Base-by-base conservation (phyloP, 1,140 invertebrate species). In the Drosophila lini region DNA sequence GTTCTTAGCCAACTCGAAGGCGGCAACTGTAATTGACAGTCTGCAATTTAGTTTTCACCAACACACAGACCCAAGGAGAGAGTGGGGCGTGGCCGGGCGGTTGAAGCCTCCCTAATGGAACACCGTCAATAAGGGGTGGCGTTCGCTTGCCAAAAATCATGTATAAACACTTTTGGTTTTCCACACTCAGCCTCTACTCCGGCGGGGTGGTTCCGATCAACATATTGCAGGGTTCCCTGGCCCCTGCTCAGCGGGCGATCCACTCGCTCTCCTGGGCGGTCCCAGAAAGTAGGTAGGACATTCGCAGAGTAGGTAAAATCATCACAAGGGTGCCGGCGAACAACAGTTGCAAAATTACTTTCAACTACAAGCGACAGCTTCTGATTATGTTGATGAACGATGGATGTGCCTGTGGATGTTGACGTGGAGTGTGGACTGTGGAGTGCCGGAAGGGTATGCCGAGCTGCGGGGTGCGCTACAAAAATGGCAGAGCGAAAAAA, bases 21-120 rank as follows among this genome's bases (percentile, higher is more conserved):
- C 65, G 80, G 78, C 81, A 78, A 84, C 81, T 88, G 84, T 89
- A 84, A 89, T 89, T 88, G 84, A 88, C 84, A 89, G 81, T 65
- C 59, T 73, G 68, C 77, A 78, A 60, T 79, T 63, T 73, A 73
- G 69, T 73, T 73, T 71, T 73, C 69, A 59, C 10, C 65, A 71
- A 50, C 36, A 71, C 22, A 15, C 7, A 9, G 31, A n/a, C 44
- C 8, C 13, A 38, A 34, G 9, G n/a, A 36, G 25, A 40, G 45
- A 48, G 53, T 15, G 63, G 81, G 81, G 81, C 64, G 81, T 77
- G 73, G 71, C 36, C 67, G 28, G 11, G 1, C 52, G 16, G 63
- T 38, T 57, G 50, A 69, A 57, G 64, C 67, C 67, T 56, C 41
- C 50, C 8, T 57, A 69, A 71, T 70, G 65, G 68, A 70, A 71